A percentile compares a stretch with the other conserved stretches of the same genome.
These are phyloP conservation scores for Hystrix brachyura DNA, from an alignment of 2,113 vertebrate genomes.

Conservation along the genomic window DNA sequence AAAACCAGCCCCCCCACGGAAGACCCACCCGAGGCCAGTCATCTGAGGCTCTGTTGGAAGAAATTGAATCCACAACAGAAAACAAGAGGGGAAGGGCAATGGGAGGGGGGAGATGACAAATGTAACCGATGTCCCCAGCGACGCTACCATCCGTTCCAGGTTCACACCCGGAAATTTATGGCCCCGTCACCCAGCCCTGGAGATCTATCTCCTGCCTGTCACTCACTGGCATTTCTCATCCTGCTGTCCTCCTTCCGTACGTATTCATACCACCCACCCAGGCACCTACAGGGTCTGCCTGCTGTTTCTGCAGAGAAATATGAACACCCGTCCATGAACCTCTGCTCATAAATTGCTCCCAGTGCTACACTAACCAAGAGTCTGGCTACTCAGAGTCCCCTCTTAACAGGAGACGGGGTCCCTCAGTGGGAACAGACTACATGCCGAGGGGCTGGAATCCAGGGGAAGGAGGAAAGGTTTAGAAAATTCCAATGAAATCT, in stretches of 20 bases:
- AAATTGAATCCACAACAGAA: slow-evolving; percentile 76
- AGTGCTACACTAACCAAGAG: slow-evolving; percentile 62
- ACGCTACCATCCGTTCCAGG: slow-evolving; percentile 11
- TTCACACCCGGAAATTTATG: slow-evolving; percentile 60
- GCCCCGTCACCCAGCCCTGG: slow-evolving; percentile 17
- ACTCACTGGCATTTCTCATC: slow-evolving; percentile 17
- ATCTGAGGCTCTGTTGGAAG: slow-evolving; percentile 37
- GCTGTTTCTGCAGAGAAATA: slow-evolving; percentile 75
- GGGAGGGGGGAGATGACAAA: slow-evolving; percentile 43
- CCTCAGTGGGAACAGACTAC: fast-evolving
- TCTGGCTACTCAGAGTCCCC: slow-evolving; percentile 38
- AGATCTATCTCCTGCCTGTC: slow-evolving; percentile 68
- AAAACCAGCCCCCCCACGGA: too few species aligned
- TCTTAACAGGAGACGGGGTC: not conserved
- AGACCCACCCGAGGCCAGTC: not conserved
- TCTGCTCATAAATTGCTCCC: slow-evolving; percentile 82
- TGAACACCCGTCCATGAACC: slow-evolving; percentile 61
- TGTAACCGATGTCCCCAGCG: not conserved
- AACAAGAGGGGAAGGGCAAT: slow-evolving; percentile 10
- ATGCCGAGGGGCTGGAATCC: not conserved
- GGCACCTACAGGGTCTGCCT: slow-evolving; percentile 6
- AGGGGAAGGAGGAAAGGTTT: not conserved
- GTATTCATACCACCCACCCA: not conserved
- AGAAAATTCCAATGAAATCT: not conserved
- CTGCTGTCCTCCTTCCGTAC: not conserved